Base-by-base conservation (phyloP, 2,888 invertebrate species). In the Timema cristinae region DNA sequence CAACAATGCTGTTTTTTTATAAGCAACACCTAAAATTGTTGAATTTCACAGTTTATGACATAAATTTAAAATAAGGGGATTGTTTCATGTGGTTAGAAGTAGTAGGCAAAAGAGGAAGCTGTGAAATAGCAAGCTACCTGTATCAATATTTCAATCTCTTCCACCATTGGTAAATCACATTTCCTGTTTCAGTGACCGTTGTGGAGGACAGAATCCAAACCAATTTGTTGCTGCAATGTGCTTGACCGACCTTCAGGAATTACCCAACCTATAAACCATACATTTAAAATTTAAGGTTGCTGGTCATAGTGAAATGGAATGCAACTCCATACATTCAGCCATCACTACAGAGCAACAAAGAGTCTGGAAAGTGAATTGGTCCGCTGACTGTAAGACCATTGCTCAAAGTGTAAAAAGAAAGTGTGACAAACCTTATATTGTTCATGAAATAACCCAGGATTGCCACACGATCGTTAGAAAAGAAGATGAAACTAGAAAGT, bases 281-380 rank as follows among this genome's bases (percentile, higher is more conserved):
- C 0, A n/a, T 59, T n/a, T 59, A 9, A 59, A 59, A 59, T 59
- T 13, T 32, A 59, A 13, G 0, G 59, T 59, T n/a, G n/a, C n/a
- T 9, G n/a, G 59, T 59, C 59, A 59, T n/a, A 59, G 59, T n/a
- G 59, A 59, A 59, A n/a, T 11, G 59, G 59, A 59, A 59, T 59
- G 59, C 15, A 32, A 59, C 59, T 59, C 5, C 15, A 59, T 10
- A 32, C 8, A 59, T 59, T 59, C 59, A n/a, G 59, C 59, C 59
- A 59, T 7, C n/a, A 59, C n/a, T 8, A 59, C 59, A n/a, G n/a
- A 59, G n/a, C 8, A 59, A 59, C 15, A 59, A 59, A 7, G 16
- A 56, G 16, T 52, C n/a, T 1, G n/a, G 10, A 32, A 59, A 32
- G 0, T 13, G 15, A 59, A 59, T 32, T 59, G 59, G 59, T 1